Evolutionary conservation across 2,113 vertebrate species (phyloP).

Genomic region (Tursiops truncatus): DNA sequence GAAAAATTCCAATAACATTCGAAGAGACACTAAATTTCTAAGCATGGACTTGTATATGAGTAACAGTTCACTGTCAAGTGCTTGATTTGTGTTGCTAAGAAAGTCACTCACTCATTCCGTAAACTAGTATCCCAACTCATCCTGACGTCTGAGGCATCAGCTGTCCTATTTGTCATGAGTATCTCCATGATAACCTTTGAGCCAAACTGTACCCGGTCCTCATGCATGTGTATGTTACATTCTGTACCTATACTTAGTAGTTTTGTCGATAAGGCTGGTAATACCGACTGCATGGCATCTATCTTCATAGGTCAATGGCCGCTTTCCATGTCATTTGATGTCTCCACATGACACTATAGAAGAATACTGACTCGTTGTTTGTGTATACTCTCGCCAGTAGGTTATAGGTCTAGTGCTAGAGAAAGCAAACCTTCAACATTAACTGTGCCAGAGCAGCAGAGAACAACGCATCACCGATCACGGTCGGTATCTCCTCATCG

Average conservation of each 20-base stretch:
- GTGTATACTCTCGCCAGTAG: slow-evolving; percentile 86
- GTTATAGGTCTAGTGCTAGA: slow-evolving; percentile 93
- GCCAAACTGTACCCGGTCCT: neutral
- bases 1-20: slow-evolving; percentile 18
- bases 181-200: neutral
- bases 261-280: slow-evolving; percentile 58
- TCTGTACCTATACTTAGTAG: neutral
- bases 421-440: slow-evolving; percentile 91
- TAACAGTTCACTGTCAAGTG: neutral
- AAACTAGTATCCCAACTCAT: neutral
- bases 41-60: slow-evolving; percentile 6
- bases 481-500: slow-evolving; percentile 97
- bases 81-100: slow-evolving; percentile 11
- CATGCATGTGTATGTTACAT: slow-evolving; percentile 48
- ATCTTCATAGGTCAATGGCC: slow-evolving; percentile 27
- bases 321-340: neutral
- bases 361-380: slow-evolving; percentile 63
- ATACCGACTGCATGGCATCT: slow-evolving; percentile 74
- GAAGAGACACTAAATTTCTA: neutral
- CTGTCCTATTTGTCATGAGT: neutral
- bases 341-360: neutral
- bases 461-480: slow-evolving; percentile 93
- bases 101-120: neutral
- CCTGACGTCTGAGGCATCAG: neutral
- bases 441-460: slow-evolving; percentile 96